These are phyloP conservation scores for Argynnis bischoffii DNA, from an alignment of 2,888 invertebrate genomes.

Conservation along the genomic window DNA sequence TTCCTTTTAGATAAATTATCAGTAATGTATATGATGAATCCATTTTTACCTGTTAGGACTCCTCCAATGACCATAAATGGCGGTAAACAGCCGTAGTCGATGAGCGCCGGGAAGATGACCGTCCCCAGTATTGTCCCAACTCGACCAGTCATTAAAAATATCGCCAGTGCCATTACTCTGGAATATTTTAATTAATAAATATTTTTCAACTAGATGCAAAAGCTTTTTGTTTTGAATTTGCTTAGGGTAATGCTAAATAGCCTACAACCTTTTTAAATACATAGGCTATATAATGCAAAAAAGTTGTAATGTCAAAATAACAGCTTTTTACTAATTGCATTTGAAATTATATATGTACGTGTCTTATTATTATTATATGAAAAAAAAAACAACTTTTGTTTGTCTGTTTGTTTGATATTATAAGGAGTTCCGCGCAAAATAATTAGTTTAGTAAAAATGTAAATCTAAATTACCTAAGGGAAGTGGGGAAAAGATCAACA, in stretches of 20 bases:
- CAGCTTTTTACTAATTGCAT: no score
- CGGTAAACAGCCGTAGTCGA: constrained; percentile 86
- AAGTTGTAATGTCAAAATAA: no score
- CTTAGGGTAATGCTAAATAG: no score
- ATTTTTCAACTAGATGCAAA: no score
- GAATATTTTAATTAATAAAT: constrained; percentile 37
- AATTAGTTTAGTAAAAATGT: background rate
- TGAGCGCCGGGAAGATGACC: constrained; percentile 86
- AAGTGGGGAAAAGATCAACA: constrained; percentile 85
- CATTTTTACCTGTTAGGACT: constrained; percentile 81
- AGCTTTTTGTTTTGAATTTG: no score
- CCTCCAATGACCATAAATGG: constrained; percentile 87
- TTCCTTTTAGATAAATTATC: background rate
- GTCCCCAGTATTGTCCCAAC: constrained; percentile 88
- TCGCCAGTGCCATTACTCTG: constrained; percentile 88
- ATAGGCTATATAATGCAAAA: no score
- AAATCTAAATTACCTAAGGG: constrained; percentile 71
- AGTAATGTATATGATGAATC: background rate
- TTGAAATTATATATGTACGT: no score
- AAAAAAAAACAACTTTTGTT: no score
- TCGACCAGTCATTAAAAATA: constrained; percentile 87
- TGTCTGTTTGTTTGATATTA: no score
- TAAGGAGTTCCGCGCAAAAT: background rate
- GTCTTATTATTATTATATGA: no score
- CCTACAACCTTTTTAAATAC: background rate